Base-by-base conservation (phyloP, 2,797 vertebrate genomes). In the Garrulus glandarius region DNA sequence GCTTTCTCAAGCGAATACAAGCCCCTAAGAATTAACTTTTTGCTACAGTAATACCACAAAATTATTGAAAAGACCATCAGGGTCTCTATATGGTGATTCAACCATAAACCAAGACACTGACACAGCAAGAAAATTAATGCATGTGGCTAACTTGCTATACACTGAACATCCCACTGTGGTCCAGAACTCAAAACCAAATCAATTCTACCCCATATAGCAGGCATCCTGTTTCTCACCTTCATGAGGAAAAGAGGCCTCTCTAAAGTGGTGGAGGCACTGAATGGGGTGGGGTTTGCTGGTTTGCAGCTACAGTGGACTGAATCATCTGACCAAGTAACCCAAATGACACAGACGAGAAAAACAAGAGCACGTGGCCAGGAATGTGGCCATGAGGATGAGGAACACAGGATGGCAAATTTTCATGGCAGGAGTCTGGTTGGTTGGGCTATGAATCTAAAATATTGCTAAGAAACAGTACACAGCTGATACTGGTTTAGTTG, bases 301-400 rank as follows among this genome's bases (percentile, higher is more conserved):
- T 75, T 91, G 57, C 57, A 60, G 0, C 22, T 77, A 12, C 1
- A 59, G 20, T 1, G 32, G 24, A 39, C n/a, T 47, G n/a, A 77
- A 65, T 43, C 55, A 69, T 50, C 26, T 68, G 32, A 72, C 17
- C 30, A 59, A 61, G 10, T 7, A 83, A 14, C 15, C 63, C n/a
- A 30, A 87, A 72, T 30, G 18, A 3, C 47, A 91, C 24, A 52
- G 26, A 67, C 11, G 21, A 87, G 32, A 55, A 63, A 55, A 89
- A 26, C 6, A 52, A 75, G 27, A 65, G 18, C 17, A 50, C 0
- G 0, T 32, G 16, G 36, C 24, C n/a, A 39, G 61, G 24, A 89
- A 55, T 14, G 11, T 10, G 17, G 29, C 39, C 41, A 30, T 3
- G 41, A 86, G 43, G 27, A 68, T 1, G 3, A 57, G 30, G 18